These are phyloP conservation scores for Plebejus melissa DNA, from an alignment of 2,888 invertebrate species.

Conservation along the genomic window DNA sequence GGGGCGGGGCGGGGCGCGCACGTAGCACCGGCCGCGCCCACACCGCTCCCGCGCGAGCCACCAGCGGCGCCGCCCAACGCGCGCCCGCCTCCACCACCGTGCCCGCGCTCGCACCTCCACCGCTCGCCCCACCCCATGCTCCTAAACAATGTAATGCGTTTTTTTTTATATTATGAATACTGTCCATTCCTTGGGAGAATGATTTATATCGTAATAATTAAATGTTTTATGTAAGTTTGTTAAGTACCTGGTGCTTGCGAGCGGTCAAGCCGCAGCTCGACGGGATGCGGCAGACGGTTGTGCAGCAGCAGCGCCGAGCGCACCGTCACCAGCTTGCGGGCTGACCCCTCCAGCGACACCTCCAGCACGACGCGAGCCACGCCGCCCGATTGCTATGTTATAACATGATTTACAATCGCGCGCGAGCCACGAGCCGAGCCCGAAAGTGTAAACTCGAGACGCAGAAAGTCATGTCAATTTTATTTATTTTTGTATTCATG, in stretches of 20 bases:
- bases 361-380: constrained; percentile 93
- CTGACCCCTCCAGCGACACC: constrained; percentile 94
- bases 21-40: constrained; percentile 84
- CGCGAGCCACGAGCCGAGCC: no score
- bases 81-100: constrained; percentile 72
- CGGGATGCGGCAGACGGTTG: constrained; percentile 86
- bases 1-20: constrained; percentile 52
- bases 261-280: constrained; percentile 73
- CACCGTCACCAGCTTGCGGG: constrained; percentile 94
- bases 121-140: constrained; percentile 33
- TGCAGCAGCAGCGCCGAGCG: constrained; percentile 91
- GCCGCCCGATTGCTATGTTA: constrained; percentile 54
- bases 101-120: constrained; percentile 22
- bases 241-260: constrained; percentile 39
- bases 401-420: no score
- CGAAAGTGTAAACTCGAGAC: no score
- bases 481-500: no score
- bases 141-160: constrained; percentile 25
- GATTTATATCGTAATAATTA: not conserved
- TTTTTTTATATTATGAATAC: no score
- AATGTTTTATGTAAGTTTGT: constrained; percentile 21
- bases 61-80: constrained; percentile 86
- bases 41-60: constrained; percentile 85
- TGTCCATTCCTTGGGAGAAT: no score
- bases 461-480: no score